phyloP scores from a whole-genome alignment of 2,113 vertebrate genomes.

The Cichladusa arquata region DNA sequence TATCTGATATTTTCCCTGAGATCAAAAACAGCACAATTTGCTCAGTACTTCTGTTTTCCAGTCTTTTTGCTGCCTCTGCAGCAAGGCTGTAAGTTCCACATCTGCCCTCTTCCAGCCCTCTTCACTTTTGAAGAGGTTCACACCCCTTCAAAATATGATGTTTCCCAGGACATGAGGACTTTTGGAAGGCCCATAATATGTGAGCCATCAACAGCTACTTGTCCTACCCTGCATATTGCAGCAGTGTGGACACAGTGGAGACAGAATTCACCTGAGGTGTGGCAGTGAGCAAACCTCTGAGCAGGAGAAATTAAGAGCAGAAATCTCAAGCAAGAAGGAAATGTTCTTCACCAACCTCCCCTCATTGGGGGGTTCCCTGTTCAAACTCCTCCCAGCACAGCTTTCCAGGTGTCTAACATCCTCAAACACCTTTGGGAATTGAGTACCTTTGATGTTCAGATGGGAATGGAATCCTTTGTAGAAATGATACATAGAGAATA shows the following conservation, averaged over 20 bases:
- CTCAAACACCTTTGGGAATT: not conserved
- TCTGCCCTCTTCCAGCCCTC: not conserved
- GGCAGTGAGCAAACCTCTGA: not conserved
- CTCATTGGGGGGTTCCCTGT: not conserved
- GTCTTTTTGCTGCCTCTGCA: not conserved
- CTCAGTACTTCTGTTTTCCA: not conserved
- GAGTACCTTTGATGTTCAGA: not conserved
- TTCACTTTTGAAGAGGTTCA: not conserved
- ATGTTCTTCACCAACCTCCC: not conserved
- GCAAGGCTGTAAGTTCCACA: not conserved
- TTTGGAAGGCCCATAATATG: rapidly evolving
- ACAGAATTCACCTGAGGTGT: not conserved
- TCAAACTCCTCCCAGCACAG: not conserved
- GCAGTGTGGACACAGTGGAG: not conserved
- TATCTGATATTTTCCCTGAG: not conserved
- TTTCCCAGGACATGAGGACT: not conserved
- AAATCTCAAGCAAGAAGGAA: not conserved
- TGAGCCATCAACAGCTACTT: not conserved
- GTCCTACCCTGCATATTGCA: not conserved
- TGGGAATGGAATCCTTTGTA: not conserved
- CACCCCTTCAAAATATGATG: not conserved
- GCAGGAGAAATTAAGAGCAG: not conserved
- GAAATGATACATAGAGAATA: not conserved
- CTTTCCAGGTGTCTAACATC: not conserved
- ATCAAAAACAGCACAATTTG: not conserved